Percentiles rank a stretch among this genome's conserved stretches.
Evolutionary conservation across 2,797 vertebrate genomes (phyloP).

Genomic region (Choloepus didactylus): DNA sequence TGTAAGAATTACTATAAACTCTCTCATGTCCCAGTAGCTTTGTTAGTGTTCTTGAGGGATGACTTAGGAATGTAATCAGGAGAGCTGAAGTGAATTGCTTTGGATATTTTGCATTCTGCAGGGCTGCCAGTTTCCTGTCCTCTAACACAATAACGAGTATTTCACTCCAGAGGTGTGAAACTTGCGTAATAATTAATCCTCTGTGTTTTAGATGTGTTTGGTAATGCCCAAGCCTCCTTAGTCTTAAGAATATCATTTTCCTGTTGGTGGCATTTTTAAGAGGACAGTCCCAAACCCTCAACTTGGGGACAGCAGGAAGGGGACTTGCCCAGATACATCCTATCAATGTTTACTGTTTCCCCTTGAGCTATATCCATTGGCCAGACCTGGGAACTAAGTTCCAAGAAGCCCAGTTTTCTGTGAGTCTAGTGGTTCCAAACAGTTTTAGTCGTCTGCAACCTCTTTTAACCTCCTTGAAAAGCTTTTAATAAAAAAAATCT

Average conservation of each 20-base stretch:
- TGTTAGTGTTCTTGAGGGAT: conserved; percentile 68
- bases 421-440: background rate
- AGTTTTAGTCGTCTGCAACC: background rate
- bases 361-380: conserved; percentile 11
- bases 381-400: background rate
- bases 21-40: conserved; percentile 66
- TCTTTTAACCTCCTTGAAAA: conserved; percentile 34
- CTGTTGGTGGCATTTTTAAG: conserved; percentile 29
- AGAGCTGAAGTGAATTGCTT: conserved; percentile 57
- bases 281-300: background rate
- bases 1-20: conserved; percentile 66
- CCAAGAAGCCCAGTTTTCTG: background rate
- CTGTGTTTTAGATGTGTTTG: conserved; percentile 66
- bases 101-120: conserved; percentile 73
- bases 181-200: conserved; percentile 74
- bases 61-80: conserved; percentile 51
- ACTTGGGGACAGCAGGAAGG: background rate
- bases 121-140: conserved; percentile 76
- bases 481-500: background rate
- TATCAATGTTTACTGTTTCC: background rate
- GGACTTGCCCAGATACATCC: background rate
- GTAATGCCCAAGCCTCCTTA: background rate
- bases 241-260: conserved; percentile 16
- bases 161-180: conserved; percentile 72
- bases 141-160: conserved; percentile 70